Evolutionary conservation across 2,797 vertebrate genomes (phyloP), one percentile per base, ranked within the genome.

Genomic region (Hippocampus kuda): DNA sequence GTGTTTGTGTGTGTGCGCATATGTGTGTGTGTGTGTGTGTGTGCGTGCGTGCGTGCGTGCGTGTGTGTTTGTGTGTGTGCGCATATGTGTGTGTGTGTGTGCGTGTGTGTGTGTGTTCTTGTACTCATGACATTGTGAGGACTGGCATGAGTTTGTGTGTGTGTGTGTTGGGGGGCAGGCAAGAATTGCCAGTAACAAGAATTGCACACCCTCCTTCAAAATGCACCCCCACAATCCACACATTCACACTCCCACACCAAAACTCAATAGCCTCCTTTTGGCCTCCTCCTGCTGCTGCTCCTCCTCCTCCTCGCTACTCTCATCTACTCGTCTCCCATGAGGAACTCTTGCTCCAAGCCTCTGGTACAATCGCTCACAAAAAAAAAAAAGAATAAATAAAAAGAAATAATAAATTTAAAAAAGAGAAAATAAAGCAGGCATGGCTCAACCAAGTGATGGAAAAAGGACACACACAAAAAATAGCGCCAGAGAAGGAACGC

Each of bases 291-390:
- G 65, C 73, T 42, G 13, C 65, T 41, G 18, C 65, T 67, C 66
- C 49, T 72, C 82, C 49, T 72, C 82, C 85, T 84, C 84, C 70
- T 83, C 87, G 83, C 72, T 73, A 73, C 79, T 72, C 81, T 77
- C 81, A 83, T 85, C 83, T 80, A 79, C 68, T 79, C 78, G 26
- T 83, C 79, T 85, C 85, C 89, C 86, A 87, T 59, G 80, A 88
- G 88, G 81, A 80, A 56, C 78, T 85, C 73, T 85, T 74, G 86
- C 86, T 87, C 81, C 79, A 81, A 86, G 87, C 85, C 86, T 86
- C 79, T 61, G 70, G 83, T 78, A 76, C 73, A 77, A 81, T 61
- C 61, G 57, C 69, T 79, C 71, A 75, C 76, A 71, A 79, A 77
- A 71, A 46, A 60, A 56, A 48, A 48, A 48, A 77, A 72, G 34